These are phyloP conservation scores for Philotrypesis tridentata DNA, from an alignment of 1,140 invertebrate genomes.

Conservation along the genomic window DNA sequence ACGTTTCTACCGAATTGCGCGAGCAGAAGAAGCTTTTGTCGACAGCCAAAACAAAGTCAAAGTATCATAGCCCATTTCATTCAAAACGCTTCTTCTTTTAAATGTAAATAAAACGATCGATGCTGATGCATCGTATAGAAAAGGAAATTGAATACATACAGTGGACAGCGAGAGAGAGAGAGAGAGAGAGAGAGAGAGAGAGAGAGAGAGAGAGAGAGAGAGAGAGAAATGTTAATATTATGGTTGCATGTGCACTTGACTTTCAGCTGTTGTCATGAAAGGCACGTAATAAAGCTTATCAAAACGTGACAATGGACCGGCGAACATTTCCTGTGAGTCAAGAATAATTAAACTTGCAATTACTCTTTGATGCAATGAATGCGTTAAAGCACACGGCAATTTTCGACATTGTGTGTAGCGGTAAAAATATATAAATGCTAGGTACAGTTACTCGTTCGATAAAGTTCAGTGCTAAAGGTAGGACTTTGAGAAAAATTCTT, in stretches of 20 bases:
- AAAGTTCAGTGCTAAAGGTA: neutral
- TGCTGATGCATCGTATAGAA: neutral
- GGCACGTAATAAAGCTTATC: conserved; percentile 37
- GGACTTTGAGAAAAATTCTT: neutral
- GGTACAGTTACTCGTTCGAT: neutral
- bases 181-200: neutral
- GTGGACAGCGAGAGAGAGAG: too few relatives aligned
- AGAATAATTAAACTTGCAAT: conserved; percentile 16
- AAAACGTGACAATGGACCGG: conserved; percentile 22
- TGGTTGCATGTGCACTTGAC: neutral
- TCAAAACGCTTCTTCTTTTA: neutral
- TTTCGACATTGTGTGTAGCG: neutral
- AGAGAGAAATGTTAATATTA: neutral
- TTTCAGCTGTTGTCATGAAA: conserved; percentile 16
- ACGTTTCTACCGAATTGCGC: conserved; percentile 35
- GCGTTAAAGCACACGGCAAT: neutral
- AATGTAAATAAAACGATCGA: neutral
- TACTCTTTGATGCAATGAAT: neutral
- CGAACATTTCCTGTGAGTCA: conserved; percentile 9
- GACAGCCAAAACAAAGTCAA: neutral
- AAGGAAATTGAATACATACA: neutral
- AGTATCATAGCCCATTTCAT: neutral
- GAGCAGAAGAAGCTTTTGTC: conserved; percentile 7
- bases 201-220: too few relatives aligned
- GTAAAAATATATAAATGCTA: neutral